Evolutionary conservation across 2,113 vertebrate species (phyloP).

Genomic region (Genyomyrus donnyi): DNA sequence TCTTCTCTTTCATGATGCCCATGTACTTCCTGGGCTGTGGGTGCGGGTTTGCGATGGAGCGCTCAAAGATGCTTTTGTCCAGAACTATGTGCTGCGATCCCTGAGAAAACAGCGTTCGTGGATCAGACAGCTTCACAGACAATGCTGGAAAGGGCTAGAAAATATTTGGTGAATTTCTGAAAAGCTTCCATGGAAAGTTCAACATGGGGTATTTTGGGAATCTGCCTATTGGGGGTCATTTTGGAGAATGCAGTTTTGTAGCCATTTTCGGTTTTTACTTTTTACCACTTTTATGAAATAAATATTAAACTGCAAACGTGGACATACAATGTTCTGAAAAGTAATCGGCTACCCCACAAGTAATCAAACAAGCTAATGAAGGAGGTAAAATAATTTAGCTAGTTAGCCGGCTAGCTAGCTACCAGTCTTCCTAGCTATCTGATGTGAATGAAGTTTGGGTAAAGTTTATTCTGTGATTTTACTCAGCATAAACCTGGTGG

Average conservation of each 20-base stretch:
- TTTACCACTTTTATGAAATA: not conserved
- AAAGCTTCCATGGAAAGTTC: not conserved
- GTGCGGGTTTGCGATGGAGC: slow-evolving; percentile 26
- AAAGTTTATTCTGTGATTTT: not conserved
- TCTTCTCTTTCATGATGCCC: slow-evolving; percentile 36
- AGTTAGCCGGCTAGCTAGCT: not conserved
- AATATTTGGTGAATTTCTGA: not conserved
- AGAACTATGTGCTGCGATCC: slow-evolving; percentile 37
- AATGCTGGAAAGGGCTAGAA: not conserved
- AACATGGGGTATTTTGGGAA: not conserved
- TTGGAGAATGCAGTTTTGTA: not conserved
- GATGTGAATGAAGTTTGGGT: not conserved
- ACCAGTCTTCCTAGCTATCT: not conserved
- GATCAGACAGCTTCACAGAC: not conserved
- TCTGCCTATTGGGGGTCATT: not conserved
- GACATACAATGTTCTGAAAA: not conserved
- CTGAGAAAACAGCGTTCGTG: slow-evolving; percentile 21
- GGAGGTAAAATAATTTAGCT: not conserved
- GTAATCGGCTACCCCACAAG: not conserved
- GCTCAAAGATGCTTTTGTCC: slow-evolving; percentile 30
- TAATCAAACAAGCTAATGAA: not conserved
- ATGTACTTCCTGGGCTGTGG: slow-evolving; percentile 6
- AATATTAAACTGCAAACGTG: not conserved
- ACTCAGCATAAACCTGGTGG: not conserved
- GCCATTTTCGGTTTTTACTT: not conserved